Percentiles rank a stretch among this genome's conserved stretches.
phyloP scores from a whole-genome alignment of 2,888 invertebrate species.

The Lithodes maja region DNA sequence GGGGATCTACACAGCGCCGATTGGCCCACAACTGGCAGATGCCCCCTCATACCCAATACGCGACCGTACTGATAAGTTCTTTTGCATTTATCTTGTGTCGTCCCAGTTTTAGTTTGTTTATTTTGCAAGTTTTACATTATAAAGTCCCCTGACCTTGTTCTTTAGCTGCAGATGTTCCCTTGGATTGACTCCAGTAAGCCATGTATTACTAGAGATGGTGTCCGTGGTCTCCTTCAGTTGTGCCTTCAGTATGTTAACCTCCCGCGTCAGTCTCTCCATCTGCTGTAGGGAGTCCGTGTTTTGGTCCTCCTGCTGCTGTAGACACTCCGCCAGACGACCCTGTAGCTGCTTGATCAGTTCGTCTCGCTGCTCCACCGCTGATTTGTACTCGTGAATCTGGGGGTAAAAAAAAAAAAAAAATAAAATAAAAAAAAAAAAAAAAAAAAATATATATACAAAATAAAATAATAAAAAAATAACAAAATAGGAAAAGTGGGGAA shows the following conservation, averaged over 20 bases:
- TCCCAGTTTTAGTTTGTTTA: no score
- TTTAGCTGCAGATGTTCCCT: conserved; percentile 28
- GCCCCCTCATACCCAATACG: no score
- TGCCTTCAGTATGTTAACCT: conserved; percentile 33
- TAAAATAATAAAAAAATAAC: no score
- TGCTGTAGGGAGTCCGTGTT: conserved; percentile 15
- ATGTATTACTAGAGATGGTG: conserved; percentile 13
- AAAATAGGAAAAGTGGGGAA: no score
- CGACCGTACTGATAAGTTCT: no score
- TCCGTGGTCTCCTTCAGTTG: conserved; percentile 32
- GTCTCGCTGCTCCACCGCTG: conserved; percentile 42
- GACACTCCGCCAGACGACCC: conserved; percentile 13
- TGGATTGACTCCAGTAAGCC: conserved; percentile 27
- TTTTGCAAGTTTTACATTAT: no score
- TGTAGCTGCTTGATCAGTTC: conserved; percentile 39
- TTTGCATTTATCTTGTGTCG: no score
- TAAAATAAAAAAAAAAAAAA: no score
- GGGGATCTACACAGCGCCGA: no score
- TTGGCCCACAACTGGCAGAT: no score
- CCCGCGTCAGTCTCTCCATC: conserved; percentile 9
- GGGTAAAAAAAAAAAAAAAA: no score
- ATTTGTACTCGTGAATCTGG: conserved; percentile 41
- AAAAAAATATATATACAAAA: no score
- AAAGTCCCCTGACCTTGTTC: conserved; percentile 22
- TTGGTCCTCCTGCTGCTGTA: conserved; percentile 33